phyloP scores from a whole-genome alignment of 2,797 vertebrate genomes.

The Monodelphis domestica region DNA sequence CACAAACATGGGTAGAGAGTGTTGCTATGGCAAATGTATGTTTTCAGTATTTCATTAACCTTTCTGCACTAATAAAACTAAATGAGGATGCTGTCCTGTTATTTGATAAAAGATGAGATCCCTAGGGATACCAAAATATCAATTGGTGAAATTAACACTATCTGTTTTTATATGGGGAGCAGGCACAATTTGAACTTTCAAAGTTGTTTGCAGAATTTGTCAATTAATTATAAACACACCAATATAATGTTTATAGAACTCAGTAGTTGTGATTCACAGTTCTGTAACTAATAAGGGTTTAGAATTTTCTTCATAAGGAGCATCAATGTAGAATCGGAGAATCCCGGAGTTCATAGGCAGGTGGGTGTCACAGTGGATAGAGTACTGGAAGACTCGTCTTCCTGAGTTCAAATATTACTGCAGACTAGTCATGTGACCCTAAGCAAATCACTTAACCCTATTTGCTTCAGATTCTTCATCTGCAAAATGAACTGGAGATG shows the following conservation, averaged over 20 bases:
- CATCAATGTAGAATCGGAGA: background rate
- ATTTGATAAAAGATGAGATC: conserved; percentile 37
- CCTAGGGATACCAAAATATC: background rate
- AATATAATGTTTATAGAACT: conserved; percentile 1
- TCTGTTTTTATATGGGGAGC: conserved; percentile 22
- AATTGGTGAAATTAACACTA: background rate
- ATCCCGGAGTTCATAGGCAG: too few species aligned
- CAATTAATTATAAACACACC: conserved; percentile 50
- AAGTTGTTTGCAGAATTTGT: conserved; percentile 47
- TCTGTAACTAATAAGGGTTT: background rate
- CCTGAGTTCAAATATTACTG: too few species aligned
- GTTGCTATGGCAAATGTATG: background rate
- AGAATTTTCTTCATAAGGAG: background rate
- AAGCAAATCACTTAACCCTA: too few species aligned
- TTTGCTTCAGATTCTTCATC: too few species aligned
- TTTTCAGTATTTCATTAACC: conserved; percentile 10
- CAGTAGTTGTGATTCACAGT: background rate
- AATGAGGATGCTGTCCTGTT: conserved; percentile 40
- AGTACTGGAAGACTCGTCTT: too few species aligned
- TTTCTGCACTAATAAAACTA: conserved; percentile 9
- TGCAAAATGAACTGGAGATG: too few species aligned
- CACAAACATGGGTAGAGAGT: background rate
- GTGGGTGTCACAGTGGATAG: too few species aligned
- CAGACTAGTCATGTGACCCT: too few species aligned
- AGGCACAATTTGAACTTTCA: conserved; percentile 62